Evolutionary conservation across 1,140 invertebrate species (phyloP).

Genomic region (Pseudomyrmex pallidus): DNA sequence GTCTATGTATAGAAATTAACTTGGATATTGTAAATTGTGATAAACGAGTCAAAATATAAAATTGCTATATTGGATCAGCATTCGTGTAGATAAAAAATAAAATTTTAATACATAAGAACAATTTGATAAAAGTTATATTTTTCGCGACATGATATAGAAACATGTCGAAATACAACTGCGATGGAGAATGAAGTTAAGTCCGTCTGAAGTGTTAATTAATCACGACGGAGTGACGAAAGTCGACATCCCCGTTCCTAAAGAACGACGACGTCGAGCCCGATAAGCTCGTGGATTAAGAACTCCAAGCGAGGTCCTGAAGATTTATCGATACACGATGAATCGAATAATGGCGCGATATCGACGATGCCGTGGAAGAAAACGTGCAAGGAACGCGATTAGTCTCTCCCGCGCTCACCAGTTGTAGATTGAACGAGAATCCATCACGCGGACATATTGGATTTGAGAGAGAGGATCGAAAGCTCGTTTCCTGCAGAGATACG

Average conservation of each 20-base stretch:
- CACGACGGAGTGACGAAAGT: constrained; percentile 38
- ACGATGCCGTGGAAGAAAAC: not conserved
- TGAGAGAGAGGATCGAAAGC: constrained; percentile 52
- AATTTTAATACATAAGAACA: not conserved
- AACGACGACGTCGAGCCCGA: constrained; percentile 25
- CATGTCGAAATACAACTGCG: too few species aligned
- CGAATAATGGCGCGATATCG: constrained; percentile 47
- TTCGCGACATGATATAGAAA: too few species aligned
- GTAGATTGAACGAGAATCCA: constrained; percentile 58
- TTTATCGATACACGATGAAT: constrained; percentile 66
- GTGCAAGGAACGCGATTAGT: constrained; percentile 48
- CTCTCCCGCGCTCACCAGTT: constrained; percentile 33
- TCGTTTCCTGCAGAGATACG: constrained; percentile 39
- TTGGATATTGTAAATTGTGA: not conserved
- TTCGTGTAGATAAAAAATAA: not conserved
- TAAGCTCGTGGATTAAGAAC: constrained; percentile 51
- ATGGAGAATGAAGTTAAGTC: too few species aligned
- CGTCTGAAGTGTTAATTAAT: constrained; percentile 41
- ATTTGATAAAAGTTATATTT: too few species aligned
- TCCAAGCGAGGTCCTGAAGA: constrained; percentile 13
- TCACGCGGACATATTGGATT: constrained; percentile 63
- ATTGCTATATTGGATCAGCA: not conserved
- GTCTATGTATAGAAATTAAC: too few species aligned
- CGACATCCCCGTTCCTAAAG: not conserved
- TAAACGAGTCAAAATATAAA: not conserved